These are phyloP conservation scores for Thunnus albacares DNA, from an alignment of 2,797 vertebrate genomes.

Conservation along the genomic window DNA sequence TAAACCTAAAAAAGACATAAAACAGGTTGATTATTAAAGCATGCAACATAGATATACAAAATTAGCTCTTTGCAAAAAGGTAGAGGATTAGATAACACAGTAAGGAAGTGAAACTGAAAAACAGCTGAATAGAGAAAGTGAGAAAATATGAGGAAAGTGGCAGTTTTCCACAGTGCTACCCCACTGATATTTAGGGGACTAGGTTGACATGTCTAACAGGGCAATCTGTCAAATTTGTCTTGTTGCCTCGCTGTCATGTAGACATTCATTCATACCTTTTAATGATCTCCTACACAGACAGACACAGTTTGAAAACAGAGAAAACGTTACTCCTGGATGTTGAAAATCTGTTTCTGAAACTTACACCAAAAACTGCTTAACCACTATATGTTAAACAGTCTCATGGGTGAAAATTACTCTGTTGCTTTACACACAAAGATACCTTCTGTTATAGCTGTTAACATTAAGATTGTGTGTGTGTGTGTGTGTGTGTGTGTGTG, in stretches of 20 bases:
- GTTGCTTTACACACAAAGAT: neutral
- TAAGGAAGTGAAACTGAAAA: neutral
- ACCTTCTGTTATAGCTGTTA: neutral
- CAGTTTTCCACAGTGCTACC: constrained; percentile 38
- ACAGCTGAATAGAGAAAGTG: neutral
- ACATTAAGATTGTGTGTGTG: neutral
- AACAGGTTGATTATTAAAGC: constrained; percentile 51
- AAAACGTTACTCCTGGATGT: constrained; percentile 22
- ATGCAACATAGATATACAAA: neutral
- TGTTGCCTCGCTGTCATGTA: constrained; percentile 23
- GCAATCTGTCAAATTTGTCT: constrained; percentile 57
- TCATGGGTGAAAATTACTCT: neutral
- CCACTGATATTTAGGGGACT: constrained; percentile 42
- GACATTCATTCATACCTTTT: constrained; percentile 50
- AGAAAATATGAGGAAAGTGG: constrained; percentile 20
- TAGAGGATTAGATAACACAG: constrained; percentile 14
- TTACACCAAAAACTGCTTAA: neutral
- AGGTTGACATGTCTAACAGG: constrained; percentile 56
- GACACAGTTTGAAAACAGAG: constrained; percentile 36
- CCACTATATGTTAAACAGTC: neutral
- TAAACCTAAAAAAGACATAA: constrained; percentile 83
- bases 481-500: no score
- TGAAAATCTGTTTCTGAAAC: constrained; percentile 5
- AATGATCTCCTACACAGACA: constrained; percentile 50
- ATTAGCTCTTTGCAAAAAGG: constrained; percentile 1